These are phyloP conservation scores for Ovis aries DNA, from an alignment of 2,113 vertebrate genomes.

Conservation along the genomic window ARS-UI_Ramb_v3.0 NC_056074.1:6068001-6068500, in stretches of 20 bases:
- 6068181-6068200: not conserved
- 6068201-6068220: not conserved
- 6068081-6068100: not conserved
- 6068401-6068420: not conserved
- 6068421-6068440: not conserved
- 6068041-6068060: not conserved
- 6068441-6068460: not conserved
- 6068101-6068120: not conserved
- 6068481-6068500: not conserved
- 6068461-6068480: not conserved
- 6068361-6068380: not conserved
- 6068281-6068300: not conserved
- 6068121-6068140: not conserved
- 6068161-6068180: not conserved
- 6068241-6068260: not conserved
- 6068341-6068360: not conserved
- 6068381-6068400: not conserved
- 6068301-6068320: not conserved
- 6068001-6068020: not conserved
- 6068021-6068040: not conserved
- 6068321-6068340: not conserved
- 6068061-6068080: not conserved
- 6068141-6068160: not conserved
- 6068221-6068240: too few relatives aligned
- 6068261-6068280: not conserved